Conservation (phyloP, 2,113 vertebrate species). For the Hoplias malabaricus region DNA sequence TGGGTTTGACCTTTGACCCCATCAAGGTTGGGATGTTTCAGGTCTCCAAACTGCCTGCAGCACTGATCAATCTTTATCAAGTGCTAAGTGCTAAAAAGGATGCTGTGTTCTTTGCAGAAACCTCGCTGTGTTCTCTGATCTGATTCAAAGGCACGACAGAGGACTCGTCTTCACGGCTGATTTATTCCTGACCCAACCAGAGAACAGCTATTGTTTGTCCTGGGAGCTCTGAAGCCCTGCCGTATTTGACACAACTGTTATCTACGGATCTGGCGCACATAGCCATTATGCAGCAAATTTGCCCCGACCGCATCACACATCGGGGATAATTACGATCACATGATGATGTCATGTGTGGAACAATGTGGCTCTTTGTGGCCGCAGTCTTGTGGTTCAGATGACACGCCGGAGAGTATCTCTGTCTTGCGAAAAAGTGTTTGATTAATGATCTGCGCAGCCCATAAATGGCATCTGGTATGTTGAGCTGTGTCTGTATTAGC, state of each 20-base stretch:
- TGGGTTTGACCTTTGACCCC: background rate
- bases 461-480: conserved; percentile 63
- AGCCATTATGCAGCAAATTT: conserved; percentile 35
- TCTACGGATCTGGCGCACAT: conserved; percentile 18
- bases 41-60: background rate
- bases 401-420: conserved; percentile 51
- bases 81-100: background rate
- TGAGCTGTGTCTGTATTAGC: conserved; percentile 60
- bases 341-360: conserved; percentile 59
- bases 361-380: conserved; percentile 45
- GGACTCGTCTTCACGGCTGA: background rate
- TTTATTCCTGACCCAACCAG: conserved; percentile 11
- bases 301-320: conserved; percentile 45
- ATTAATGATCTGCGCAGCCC: conserved; percentile 68
- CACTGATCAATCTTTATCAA: background rate
- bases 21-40: background rate
- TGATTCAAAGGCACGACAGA: background rate
- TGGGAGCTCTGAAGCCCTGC: background rate
- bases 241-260: background rate
- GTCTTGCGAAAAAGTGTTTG: conserved; percentile 62
- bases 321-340: conserved; percentile 49
- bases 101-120: background rate
- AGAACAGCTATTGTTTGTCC: conserved; percentile 17
- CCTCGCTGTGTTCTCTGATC: background rate
- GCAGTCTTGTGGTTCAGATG: conserved; percentile 58